A percentile compares a stretch with the other conserved stretches of the same genome.
Evolutionary conservation across 2,797 vertebrate species (phyloP).

Genomic region (Psittacula derbiana): DNA sequence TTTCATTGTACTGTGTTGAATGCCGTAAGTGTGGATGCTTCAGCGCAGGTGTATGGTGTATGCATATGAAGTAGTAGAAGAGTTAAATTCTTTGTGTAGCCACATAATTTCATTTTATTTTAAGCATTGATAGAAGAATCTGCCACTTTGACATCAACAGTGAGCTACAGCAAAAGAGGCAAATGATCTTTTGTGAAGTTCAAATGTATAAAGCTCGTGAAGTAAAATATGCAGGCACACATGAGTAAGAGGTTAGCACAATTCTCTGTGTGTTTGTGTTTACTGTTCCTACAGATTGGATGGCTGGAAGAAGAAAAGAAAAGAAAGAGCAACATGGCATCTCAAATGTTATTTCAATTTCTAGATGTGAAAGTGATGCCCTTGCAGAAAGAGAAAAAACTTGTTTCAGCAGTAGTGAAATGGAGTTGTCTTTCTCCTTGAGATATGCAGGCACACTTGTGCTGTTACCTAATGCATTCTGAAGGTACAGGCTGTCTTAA

Average conservation of each 20-base stretch:
- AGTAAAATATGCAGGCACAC: not conserved
- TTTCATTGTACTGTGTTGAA: not conserved
- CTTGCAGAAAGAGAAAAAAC: not conserved
- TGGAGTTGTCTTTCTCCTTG: not conserved
- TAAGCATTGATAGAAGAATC: not conserved
- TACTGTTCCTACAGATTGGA: not conserved
- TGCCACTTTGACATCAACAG: not conserved
- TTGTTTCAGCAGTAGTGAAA: not conserved
- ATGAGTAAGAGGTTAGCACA: not conserved
- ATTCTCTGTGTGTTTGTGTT: not conserved
- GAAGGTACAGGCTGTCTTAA: not conserved
- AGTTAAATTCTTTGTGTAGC: not conserved
- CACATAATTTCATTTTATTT: not conserved
- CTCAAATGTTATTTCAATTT: not conserved
- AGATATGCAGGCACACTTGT: not conserved
- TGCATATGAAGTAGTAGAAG: not conserved
- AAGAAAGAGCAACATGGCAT: not conserved
- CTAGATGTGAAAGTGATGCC: not conserved
- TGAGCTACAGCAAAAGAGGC: not conserved
- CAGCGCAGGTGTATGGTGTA: rapidly evolving
- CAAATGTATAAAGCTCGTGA: not conserved
- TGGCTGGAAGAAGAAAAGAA: not conserved
- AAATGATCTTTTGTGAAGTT: not conserved
- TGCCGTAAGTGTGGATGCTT: not conserved
- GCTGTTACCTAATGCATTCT: not conserved